Conservation (phyloP, 2,797 vertebrate genomes). For the Hippoglossus hippoglossus region DNA sequence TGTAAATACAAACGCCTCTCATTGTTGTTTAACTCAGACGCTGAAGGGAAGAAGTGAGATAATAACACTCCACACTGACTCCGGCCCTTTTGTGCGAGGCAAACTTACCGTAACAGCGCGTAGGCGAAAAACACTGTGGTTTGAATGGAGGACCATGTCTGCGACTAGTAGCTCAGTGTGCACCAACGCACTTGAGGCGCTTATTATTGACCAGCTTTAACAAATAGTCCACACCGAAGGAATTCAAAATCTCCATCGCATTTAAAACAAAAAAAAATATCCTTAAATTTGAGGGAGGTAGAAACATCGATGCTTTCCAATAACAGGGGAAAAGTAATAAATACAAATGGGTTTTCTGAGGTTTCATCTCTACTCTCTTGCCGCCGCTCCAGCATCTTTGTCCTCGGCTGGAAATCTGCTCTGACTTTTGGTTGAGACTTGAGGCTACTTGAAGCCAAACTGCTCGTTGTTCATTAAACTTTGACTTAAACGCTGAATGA, state of each 20-base stretch:
- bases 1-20: not conserved
- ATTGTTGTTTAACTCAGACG: constrained; percentile 10
- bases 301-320: not conserved
- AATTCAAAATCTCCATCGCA: constrained; percentile 13
- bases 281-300: constrained; percentile 2
- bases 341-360: constrained; percentile 3
- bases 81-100: constrained; percentile 80
- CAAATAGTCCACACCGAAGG: constrained; percentile 50
- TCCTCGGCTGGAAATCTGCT: constrained; percentile 82
- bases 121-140: constrained; percentile 86
- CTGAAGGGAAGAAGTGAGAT: constrained; percentile 45
- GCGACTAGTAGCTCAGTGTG: constrained; percentile 77
- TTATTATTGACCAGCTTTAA: constrained; percentile 48
- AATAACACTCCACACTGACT: constrained; percentile 75
- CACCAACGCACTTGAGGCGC: constrained; percentile 65
- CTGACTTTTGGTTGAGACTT: constrained; percentile 47
- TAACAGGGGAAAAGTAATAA: not conserved
- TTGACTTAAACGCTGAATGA: constrained; percentile 92
- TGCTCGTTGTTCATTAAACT: constrained; percentile 99
- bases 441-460: constrained; percentile 83
- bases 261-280: not conserved
- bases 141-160: constrained; percentile 84
- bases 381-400: constrained; percentile 59
- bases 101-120: constrained; percentile 90
- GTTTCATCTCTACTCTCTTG: constrained; percentile 4